These are phyloP conservation scores for Diplolepis rosae DNA, from an alignment of 2,888 invertebrate species.

Conservation along the genomic window DNA sequence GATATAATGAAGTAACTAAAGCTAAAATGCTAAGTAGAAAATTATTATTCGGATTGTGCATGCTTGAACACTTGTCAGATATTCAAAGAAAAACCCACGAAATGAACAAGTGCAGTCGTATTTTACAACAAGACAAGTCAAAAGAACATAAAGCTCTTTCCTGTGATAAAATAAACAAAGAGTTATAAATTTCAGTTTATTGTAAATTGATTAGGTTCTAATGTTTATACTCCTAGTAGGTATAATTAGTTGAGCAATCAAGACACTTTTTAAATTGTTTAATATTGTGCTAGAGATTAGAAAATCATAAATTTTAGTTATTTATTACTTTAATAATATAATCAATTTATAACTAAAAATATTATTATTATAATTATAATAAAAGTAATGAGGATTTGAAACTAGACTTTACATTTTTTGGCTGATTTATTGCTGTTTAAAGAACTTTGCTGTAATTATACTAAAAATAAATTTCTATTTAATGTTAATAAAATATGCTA, in stretches of 20 bases:
- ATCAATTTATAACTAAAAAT: too few species aligned
- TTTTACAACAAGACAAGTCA: slow-evolving; percentile 8
- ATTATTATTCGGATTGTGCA: not conserved
- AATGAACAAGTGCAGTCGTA: not conserved
- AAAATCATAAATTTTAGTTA: too few species aligned
- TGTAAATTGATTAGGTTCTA: not conserved
- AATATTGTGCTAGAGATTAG: too few species aligned
- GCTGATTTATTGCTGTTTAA: too few species aligned
- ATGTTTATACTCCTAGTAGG: not conserved
- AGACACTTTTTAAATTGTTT: too few species aligned
- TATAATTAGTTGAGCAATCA: not conserved
- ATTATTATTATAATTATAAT: too few species aligned
- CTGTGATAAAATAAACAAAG: not conserved
- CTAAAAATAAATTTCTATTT: too few species aligned
- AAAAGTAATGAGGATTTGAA: too few species aligned
- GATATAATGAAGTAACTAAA: slow-evolving; percentile 1
- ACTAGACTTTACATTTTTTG: too few species aligned
- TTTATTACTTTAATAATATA: too few species aligned
- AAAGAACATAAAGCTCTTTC: not conserved
- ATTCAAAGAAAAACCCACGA: not conserved
- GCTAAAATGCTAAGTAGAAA: not conserved
- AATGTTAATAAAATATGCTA: too few species aligned
- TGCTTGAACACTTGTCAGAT: not conserved
- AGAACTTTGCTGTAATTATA: too few species aligned
- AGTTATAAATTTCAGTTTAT: not conserved